Conservation (phyloP, 2,113 vertebrate genomes). For the Syrmaticus mikado region DNA sequence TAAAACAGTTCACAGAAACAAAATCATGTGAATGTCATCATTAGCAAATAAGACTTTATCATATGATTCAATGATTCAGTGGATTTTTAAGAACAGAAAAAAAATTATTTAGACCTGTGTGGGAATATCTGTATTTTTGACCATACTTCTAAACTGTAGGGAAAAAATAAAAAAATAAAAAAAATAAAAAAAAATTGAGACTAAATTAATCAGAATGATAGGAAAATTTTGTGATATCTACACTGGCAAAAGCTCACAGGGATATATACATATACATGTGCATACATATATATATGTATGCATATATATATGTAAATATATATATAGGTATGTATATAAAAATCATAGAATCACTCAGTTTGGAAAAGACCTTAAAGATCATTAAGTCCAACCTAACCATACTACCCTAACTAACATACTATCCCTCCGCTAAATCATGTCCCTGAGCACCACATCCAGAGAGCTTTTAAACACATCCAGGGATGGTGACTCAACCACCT, state of each 20-base stretch:
- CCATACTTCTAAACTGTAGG: neutral
- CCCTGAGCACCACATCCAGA: too few species aligned
- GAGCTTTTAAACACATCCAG: too few species aligned
- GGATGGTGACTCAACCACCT: too few species aligned
- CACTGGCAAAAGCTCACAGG: neutral
- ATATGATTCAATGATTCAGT: neutral
- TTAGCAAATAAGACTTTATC: neutral
- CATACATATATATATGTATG: too few species aligned
- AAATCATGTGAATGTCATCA: neutral
- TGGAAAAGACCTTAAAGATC: too few species aligned
- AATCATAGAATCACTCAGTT: too few species aligned
- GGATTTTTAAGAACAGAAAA: neutral
- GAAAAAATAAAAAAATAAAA: neutral
- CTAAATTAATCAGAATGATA: neutral
- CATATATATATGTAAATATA: too few species aligned
- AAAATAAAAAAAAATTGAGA: neutral
- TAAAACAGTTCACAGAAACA: neutral
- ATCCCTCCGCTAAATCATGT: too few species aligned
- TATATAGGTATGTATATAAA: too few species aligned
- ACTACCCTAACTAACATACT: too few species aligned
- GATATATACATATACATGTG: too few species aligned
- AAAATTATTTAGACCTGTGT: neutral
- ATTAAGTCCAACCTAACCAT: too few species aligned
- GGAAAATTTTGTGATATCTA: neutral
- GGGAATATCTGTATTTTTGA: neutral